Conservation (phyloP, 2,797 vertebrate species). For the Ceryle rudis region DNA sequence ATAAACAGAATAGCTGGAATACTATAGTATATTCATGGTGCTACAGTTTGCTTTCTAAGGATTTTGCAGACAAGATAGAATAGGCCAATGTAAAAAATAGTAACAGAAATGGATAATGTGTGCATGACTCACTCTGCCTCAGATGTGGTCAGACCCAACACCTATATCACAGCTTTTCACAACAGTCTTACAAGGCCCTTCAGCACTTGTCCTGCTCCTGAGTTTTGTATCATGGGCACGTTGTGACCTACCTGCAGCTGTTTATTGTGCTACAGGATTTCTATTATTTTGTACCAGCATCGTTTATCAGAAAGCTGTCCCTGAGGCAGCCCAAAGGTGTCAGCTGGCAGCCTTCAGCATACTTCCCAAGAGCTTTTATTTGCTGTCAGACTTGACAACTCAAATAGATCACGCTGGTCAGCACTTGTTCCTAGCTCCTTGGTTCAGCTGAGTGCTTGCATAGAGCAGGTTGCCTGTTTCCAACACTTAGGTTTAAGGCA, state of each 20-base stretch:
- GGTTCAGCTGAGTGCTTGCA: neutral
- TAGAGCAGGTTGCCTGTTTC: neutral
- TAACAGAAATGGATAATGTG: neutral
- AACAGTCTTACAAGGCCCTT: neutral
- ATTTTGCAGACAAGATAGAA: neutral
- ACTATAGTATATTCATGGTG: neutral
- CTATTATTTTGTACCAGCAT: neutral
- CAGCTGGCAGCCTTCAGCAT: neutral
- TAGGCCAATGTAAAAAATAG: neutral
- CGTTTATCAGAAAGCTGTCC: neutral
- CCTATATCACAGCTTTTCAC: neutral
- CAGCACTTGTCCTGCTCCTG: neutral
- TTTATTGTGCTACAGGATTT: neutral
- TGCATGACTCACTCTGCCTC: fast-evolving
- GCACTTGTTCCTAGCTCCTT: neutral
- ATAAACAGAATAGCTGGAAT: neutral
- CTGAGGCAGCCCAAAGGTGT: neutral
- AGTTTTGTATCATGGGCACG: neutral
- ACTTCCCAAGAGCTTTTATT: neutral
- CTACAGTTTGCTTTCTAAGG: neutral
- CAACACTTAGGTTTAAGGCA: fast-evolving
- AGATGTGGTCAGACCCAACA: neutral
- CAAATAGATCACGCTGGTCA: neutral
- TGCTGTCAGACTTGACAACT: neutral
- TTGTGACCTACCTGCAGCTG: neutral